Conservation (phyloP, 2,113 vertebrate genomes). For the Anguilla japonica region DNA sequence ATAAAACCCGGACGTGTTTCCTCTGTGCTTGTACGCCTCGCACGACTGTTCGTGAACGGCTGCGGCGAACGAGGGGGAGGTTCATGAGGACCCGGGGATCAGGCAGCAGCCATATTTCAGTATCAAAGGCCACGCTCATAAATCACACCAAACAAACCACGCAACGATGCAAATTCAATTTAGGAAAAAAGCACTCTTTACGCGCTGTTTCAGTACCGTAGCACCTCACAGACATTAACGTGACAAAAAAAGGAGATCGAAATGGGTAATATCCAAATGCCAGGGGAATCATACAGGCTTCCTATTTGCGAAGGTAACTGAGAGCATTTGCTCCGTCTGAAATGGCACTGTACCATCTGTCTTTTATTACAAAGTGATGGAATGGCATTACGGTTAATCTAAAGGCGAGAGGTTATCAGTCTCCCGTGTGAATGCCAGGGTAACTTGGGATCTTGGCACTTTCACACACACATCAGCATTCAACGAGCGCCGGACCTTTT, state of each 20-base stretch:
- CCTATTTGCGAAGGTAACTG: not conserved
- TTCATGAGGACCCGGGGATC: not conserved
- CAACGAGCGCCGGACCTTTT: not conserved
- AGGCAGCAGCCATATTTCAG: not conserved
- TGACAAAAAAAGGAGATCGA: not conserved
- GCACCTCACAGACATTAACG: not conserved
- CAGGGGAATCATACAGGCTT: not conserved
- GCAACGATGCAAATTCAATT: not conserved
- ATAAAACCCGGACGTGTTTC: slow-evolving; percentile 86
- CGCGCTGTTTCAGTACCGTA: not conserved
- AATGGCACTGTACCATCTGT: not conserved
- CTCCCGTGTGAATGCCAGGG: not conserved
- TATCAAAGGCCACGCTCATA: not conserved
- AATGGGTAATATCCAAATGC: not conserved
- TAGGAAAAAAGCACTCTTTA: not conserved
- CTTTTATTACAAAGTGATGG: not conserved
- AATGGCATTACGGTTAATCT: not conserved
- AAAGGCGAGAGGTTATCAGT: not conserved
- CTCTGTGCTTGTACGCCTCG: slow-evolving; percentile 92
- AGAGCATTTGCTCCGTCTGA: not conserved
- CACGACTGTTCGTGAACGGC: slow-evolving; percentile 90
- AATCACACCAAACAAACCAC: not conserved
- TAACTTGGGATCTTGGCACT: not conserved
- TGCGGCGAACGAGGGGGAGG: slow-evolving; percentile 58
- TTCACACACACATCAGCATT: not conserved